Conservation (phyloP, 37 sponge, comb jelly and placozoan species). For the Eunapius fragilis region DNA sequence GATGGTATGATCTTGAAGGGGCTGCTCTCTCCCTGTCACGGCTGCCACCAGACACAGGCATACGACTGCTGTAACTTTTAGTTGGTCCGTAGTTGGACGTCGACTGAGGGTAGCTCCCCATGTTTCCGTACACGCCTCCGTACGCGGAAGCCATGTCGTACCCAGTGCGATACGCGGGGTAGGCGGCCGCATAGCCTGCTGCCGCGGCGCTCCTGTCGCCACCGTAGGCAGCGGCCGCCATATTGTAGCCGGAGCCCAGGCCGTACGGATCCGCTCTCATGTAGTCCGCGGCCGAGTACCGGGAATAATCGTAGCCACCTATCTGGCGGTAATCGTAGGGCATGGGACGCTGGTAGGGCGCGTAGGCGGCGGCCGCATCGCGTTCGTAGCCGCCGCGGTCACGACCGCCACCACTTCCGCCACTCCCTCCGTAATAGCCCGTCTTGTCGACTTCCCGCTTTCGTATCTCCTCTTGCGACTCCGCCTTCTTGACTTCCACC, state of each 20-base stretch:
- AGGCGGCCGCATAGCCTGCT: background rate
- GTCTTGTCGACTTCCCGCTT: background rate
- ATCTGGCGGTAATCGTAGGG: slow-evolving; percentile 8
- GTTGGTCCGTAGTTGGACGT: slow-evolving; percentile 11
- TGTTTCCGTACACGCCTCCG: background rate
- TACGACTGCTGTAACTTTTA: background rate
- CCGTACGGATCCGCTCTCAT: background rate
- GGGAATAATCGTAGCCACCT: background rate
- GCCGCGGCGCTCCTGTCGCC: background rate
- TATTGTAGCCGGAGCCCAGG: background rate
- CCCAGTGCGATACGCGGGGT: background rate
- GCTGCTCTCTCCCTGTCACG: background rate
- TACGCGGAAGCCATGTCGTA: slow-evolving; percentile 5
- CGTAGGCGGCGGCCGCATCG: background rate
- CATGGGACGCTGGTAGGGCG: background rate
- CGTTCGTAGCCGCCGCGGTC: background rate
- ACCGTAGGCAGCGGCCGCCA: background rate
- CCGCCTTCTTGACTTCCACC: slow-evolving; percentile 73
- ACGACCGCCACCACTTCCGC: background rate
- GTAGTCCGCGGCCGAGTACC: slow-evolving; percentile 5
- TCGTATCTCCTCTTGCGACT: slow-evolving; percentile 50
- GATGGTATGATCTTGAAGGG: background rate
- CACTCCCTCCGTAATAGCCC: slow-evolving; percentile 2
- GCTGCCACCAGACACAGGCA: background rate
- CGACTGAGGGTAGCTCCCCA: slow-evolving; percentile 12